Conservation (phyloP, 2,113 vertebrate species). For the Micronisus gabar region DNA sequence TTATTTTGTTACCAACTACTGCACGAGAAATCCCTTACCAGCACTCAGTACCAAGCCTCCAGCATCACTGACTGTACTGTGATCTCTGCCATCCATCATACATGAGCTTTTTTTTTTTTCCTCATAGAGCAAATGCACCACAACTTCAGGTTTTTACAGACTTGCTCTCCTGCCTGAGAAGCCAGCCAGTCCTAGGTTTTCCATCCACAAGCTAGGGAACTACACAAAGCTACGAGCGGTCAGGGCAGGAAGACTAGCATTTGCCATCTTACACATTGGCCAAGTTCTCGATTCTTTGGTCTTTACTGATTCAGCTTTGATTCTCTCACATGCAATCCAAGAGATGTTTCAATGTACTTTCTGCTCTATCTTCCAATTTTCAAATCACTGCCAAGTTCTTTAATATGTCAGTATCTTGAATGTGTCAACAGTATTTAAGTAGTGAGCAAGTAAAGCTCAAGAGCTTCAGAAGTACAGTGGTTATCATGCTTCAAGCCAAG, state of each 20-base stretch:
- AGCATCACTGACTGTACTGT: background rate
- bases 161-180: background rate
- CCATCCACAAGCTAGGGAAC: background rate
- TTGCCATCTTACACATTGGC: background rate
- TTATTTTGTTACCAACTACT: fast-evolving
- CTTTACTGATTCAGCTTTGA: background rate
- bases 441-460: background rate
- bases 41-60: background rate
- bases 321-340: background rate
- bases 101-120: fast-evolving
- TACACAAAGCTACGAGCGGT: background rate
- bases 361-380: background rate
- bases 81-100: background rate
- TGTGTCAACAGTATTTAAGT: background rate
- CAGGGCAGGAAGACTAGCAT: background rate
- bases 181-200: background rate
- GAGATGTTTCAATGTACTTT: background rate
- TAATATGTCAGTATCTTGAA: background rate
- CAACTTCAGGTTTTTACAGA: background rate
- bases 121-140: background rate
- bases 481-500: background rate
- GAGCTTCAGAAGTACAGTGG: background rate
- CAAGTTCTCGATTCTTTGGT: background rate
- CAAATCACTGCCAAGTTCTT: background rate
- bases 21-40: background rate